Percentiles rank a stretch among this genome's conserved stretches.
Conservation (phyloP, 2,113 vertebrate genomes). For the Phrynocephalus versicolor region DNA sequence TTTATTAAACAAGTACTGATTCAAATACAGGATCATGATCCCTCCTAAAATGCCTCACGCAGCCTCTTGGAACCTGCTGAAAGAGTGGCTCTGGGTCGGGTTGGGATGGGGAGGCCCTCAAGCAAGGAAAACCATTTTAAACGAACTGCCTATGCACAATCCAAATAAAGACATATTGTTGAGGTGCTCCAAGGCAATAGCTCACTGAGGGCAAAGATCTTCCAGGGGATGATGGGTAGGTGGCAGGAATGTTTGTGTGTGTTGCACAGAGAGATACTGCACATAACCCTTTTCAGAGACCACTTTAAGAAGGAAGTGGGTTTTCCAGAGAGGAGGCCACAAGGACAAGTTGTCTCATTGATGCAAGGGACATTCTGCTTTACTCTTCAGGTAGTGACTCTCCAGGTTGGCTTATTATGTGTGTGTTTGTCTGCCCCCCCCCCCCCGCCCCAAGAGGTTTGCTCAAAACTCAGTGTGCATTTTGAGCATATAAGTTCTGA, state of each 20-base stretch:
- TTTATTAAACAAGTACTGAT: constrained; percentile 9
- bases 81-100: not conserved
- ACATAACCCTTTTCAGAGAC: not conserved
- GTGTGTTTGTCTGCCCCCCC: no score
- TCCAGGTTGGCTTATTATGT: no score
- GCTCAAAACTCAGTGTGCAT: no score
- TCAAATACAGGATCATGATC: not conserved
- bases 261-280: not conserved
- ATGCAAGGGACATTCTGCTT: no score
- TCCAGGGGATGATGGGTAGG: no score
- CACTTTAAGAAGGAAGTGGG: not conserved
- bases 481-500: no score
- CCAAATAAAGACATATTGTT: not conserved
- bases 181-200: not conserved
- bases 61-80: not conserved
- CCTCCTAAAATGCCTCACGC: not conserved
- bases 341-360: no score
- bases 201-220: not conserved
- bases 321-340: no score
- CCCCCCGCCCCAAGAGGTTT: no score
- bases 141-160: not conserved
- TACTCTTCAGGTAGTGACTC: no score
- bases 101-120: not conserved
- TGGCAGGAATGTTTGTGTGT: no score
- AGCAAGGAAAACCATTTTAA: not conserved